Evolutionary conservation across 2,113 vertebrate genomes (phyloP).

Genomic region (Pseudorasbora parva): DNA sequence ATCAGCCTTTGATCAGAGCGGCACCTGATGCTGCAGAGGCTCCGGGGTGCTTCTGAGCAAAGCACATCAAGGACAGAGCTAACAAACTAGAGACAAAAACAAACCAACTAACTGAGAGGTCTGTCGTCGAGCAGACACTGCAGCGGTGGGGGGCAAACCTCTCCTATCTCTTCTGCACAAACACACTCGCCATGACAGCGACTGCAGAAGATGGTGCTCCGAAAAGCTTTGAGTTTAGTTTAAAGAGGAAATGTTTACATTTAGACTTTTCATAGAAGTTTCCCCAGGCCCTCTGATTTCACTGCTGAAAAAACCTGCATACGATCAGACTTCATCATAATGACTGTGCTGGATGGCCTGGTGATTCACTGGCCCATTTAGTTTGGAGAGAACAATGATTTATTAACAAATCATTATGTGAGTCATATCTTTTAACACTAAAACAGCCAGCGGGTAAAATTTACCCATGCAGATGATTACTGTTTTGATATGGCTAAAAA

Average conservation of each 20-base stretch:
- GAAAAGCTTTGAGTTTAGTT: slow-evolving; percentile 15
- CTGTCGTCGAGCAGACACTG: slow-evolving; percentile 7
- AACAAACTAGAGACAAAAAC: slow-evolving; percentile 52
- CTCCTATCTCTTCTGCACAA: slow-evolving; percentile 1
- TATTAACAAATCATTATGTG: neutral
- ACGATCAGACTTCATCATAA: neutral
- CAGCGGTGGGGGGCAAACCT: slow-evolving; percentile 45
- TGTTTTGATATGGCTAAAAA: too few relatives aligned
- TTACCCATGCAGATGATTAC: too few relatives aligned
- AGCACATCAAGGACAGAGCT: slow-evolving; percentile 46
- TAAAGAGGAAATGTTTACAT: slow-evolving; percentile 4
- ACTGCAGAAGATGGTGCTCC: neutral
- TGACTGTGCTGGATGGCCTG: neutral
- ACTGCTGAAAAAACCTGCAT: neutral
- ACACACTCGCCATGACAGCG: neutral
- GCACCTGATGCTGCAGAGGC: slow-evolving; percentile 57
- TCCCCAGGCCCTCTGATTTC: neutral
- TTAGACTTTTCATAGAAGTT: neutral
- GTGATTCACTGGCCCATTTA: slow-evolving; percentile 10
- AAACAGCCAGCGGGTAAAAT: too few relatives aligned
- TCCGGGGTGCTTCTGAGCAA: slow-evolving; percentile 53
- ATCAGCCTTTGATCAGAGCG: slow-evolving; percentile 66
- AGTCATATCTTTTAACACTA: neutral
- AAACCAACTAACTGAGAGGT: slow-evolving; percentile 33
- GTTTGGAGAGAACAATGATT: neutral